phyloP scores from a whole-genome alignment of 2,113 vertebrate species.

The Entelurus aequoreus region DNA sequence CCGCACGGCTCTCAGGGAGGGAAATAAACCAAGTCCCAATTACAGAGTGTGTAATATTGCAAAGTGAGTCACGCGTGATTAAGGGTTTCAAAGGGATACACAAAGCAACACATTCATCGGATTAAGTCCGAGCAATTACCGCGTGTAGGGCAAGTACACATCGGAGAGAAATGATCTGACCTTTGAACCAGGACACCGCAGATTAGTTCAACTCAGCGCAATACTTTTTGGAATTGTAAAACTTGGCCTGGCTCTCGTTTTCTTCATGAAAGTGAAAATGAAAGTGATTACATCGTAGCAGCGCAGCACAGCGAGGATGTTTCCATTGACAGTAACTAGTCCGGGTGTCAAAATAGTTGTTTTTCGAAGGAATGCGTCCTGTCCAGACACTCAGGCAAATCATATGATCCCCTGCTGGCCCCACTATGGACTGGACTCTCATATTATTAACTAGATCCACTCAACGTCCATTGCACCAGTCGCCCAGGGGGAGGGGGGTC shows the following conservation, averaged over 20 bases:
- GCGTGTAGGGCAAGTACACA: conserved; percentile 51
- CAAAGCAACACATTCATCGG: conserved; percentile 64
- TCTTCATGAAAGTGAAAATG: neutral
- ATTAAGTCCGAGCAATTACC: conserved; percentile 66
- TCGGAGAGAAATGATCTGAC: conserved; percentile 40
- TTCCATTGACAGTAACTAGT: too few species aligned
- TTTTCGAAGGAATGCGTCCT: too few species aligned
- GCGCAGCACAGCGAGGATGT: too few species aligned
- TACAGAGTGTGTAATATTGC: conserved; percentile 56
- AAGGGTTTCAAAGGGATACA: conserved; percentile 53
- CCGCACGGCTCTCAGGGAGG: conserved; percentile 11
- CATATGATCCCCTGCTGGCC: too few species aligned
- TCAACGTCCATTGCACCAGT: too few species aligned
- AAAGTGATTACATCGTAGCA: neutral
- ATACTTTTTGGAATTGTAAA: neutral
- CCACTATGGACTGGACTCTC: too few species aligned
- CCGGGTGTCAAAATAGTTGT: too few species aligned
- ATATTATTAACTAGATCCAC: too few species aligned
- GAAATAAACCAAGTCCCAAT: conserved; percentile 57
- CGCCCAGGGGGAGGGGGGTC: too few species aligned
- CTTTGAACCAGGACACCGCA: conserved; percentile 1
- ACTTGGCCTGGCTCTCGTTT: neutral
- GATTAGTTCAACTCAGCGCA: neutral
- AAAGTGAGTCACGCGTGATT: conserved; percentile 62
- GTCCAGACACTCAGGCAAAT: too few species aligned